These are phyloP conservation scores for Latrodectus geometricus DNA, from an alignment of 1,140 invertebrate species.

Conservation along the genomic window DNA sequence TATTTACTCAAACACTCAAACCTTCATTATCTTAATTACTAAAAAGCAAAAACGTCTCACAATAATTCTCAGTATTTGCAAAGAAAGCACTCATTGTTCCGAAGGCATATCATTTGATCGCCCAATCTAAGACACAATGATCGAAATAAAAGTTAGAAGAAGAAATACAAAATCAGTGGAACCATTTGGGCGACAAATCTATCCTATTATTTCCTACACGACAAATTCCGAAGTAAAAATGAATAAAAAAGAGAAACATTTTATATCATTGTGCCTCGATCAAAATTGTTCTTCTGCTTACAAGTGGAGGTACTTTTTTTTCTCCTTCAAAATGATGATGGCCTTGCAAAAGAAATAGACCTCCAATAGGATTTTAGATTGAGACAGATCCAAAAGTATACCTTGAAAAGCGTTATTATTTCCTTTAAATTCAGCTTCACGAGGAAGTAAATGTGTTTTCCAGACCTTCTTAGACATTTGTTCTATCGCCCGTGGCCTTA, in stretches of 20 bases:
- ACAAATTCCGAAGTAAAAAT: constrained; percentile 11
- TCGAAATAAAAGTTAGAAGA: too few relatives aligned
- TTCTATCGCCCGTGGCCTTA: constrained; percentile 6
- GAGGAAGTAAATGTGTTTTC: constrained; percentile 27
- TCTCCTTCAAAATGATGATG: constrained; percentile 34
- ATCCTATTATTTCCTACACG: constrained; percentile 33
- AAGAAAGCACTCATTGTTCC: too few relatives aligned
- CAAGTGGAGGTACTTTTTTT: background rate
- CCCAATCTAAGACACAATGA: too few relatives aligned
- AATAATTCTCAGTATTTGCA: too few relatives aligned
- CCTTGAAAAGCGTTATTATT: constrained; percentile 53
- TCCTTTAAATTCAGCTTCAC: constrained; percentile 18
- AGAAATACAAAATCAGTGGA: too few relatives aligned
- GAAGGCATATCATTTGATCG: too few relatives aligned
- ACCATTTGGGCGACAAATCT: constrained; percentile 30
- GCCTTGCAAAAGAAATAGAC: constrained; percentile 36
- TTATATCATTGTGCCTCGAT: background rate
- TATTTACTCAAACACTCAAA: too few relatives aligned
- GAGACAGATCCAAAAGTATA: constrained; percentile 48
- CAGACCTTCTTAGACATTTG: constrained; percentile 15
- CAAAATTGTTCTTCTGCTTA: background rate
- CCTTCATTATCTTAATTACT: too few relatives aligned
- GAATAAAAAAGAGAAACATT: constrained; percentile 5
- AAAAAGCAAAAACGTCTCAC: too few relatives aligned
- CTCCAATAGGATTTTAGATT: constrained; percentile 26